These are phyloP conservation scores for Cloeon dipterum DNA, from an alignment of 2,888 invertebrate species.

Conservation along the genomic window DNA sequence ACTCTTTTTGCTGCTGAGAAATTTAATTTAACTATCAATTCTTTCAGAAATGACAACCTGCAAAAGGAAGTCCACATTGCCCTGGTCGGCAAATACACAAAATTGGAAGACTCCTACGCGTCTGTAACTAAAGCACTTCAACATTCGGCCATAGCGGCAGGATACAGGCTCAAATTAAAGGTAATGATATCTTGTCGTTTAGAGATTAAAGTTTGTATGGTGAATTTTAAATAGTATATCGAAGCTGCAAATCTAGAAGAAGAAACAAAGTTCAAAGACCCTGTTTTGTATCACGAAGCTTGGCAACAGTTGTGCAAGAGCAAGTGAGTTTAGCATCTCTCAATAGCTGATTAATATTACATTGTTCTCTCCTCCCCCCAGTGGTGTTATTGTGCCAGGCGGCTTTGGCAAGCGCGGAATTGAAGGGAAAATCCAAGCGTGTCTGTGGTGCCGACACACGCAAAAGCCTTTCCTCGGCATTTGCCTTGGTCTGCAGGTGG, in stretches of 20 bases:
- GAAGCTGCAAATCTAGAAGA: slow-evolving; percentile 76
- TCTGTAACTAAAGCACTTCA: slow-evolving; percentile 88
- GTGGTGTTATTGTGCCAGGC: slow-evolving; percentile 89
- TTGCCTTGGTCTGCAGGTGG: slow-evolving; percentile 92
- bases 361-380: too few relatives aligned
- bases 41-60: slow-evolving; percentile 47
- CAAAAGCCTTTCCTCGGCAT: slow-evolving; percentile 85
- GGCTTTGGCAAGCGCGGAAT: slow-evolving; percentile 92
- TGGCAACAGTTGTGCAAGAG: slow-evolving; percentile 79
- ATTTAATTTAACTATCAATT: too few relatives aligned
- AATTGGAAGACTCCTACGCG: slow-evolving; percentile 86
- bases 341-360: too few relatives aligned
- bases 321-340: slow-evolving; percentile 31
- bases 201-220: not conserved
- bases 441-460: slow-evolving; percentile 77
- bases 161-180: slow-evolving; percentile 59
- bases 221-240: slow-evolving; percentile 34
- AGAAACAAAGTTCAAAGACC: slow-evolving; percentile 43
- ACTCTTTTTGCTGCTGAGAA: not conserved
- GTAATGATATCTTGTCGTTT: slow-evolving; percentile 15
- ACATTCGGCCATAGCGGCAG: slow-evolving; percentile 72
- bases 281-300: slow-evolving; percentile 72
- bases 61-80: slow-evolving; percentile 72
- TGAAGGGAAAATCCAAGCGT: slow-evolving; percentile 88
- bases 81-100: slow-evolving; percentile 92